Conservation (phyloP, 2,113 vertebrate genomes). For the Prionailurus bengalensis region DNA sequence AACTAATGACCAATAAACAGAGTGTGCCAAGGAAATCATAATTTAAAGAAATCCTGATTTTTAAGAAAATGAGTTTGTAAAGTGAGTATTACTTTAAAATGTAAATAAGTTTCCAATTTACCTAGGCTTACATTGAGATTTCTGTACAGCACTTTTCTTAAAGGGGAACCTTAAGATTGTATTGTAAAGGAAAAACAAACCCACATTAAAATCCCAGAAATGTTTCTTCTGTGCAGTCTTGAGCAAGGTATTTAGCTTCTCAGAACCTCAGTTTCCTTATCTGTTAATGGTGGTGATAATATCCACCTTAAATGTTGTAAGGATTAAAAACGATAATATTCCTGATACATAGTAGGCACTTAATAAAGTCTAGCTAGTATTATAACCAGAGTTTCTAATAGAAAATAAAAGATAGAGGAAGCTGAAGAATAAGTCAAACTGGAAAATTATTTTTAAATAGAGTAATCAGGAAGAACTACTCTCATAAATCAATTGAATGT, state of each 20-base stretch:
- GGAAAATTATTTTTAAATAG: conserved; percentile 41
- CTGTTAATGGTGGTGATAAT: conserved; percentile 24
- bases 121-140: conserved; percentile 44
- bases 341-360: background rate
- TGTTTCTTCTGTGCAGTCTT: background rate
- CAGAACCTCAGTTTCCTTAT: background rate
- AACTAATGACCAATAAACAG: conserved; percentile 29
- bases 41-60: conserved; percentile 56
- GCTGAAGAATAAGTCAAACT: background rate
- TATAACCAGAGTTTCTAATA: conserved; percentile 4
- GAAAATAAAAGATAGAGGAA: background rate
- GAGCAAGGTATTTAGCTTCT: background rate
- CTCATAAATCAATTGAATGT: background rate
- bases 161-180: background rate
- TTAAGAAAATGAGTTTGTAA: conserved; percentile 51
- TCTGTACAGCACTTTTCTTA: conserved; percentile 57
- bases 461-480: conserved; percentile 33
- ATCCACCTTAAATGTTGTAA: background rate
- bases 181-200: conserved; percentile 24
- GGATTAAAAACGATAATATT: conserved; percentile 29
- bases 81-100: conserved; percentile 41
- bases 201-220: conserved; percentile 7
- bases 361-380: conserved; percentile 12
- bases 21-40: conserved; percentile 14
- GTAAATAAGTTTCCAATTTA: conserved; percentile 46